Evolutionary conservation across 2,797 vertebrate genomes (phyloP).

Genomic region (Lepilemur septentrionalis): DNA sequence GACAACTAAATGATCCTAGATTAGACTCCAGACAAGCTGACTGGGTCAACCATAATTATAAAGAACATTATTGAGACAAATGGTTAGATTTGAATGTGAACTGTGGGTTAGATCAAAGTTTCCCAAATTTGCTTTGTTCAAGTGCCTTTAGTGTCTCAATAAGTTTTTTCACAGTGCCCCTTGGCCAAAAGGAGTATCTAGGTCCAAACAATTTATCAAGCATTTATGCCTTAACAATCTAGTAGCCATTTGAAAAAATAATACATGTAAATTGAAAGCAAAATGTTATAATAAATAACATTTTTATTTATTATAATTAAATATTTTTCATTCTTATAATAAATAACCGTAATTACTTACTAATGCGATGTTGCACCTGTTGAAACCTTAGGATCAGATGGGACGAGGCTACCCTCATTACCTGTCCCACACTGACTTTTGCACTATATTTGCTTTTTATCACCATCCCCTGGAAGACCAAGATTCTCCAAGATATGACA

Average conservation of each 20-base stretch:
- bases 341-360: neutral
- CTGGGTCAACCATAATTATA: neutral
- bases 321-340: neutral
- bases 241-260: neutral
- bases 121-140: neutral
- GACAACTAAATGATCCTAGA: neutral
- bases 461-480: neutral
- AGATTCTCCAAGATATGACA: too few species aligned
- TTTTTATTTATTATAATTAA: too few species aligned
- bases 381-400: neutral
- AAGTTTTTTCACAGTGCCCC: neutral
- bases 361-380: neutral
- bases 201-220: slow-evolving; percentile 1
- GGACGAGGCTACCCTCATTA: neutral
- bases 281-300: neutral
- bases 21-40: neutral
- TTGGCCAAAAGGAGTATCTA: slow-evolving; percentile 1
- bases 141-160: neutral
- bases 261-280: neutral
- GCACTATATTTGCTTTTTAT: neutral
- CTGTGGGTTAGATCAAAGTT: neutral
- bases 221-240: neutral
- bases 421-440: neutral
- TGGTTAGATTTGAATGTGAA: slow-evolving; percentile 18
- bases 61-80: neutral